Evolutionary conservation across 2,888 invertebrate genomes (phyloP).

Genomic region (Melipona bicolor): DNA sequence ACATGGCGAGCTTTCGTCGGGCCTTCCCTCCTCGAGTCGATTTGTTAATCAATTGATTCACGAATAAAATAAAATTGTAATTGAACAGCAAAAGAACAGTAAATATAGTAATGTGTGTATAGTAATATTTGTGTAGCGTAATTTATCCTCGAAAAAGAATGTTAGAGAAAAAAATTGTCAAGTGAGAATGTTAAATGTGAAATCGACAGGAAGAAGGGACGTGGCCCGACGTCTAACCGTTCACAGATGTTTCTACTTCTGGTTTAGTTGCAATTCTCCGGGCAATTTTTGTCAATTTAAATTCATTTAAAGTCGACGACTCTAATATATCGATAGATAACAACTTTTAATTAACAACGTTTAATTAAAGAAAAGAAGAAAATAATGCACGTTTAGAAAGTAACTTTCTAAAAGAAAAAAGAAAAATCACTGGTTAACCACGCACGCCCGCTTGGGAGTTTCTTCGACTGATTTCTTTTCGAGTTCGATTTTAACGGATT

Average conservation of each 20-base stretch:
- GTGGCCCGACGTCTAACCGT: slow-evolving; percentile 17
- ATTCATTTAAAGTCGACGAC: not conserved
- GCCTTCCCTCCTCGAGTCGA: slow-evolving; percentile 25
- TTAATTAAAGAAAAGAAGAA: not conserved
- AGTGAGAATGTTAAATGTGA: not conserved
- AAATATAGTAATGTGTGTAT: not conserved
- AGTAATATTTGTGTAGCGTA: not conserved
- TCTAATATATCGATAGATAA: not conserved
- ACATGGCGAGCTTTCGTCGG: slow-evolving; percentile 57
- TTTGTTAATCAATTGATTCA: not conserved
- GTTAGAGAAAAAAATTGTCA: not conserved
- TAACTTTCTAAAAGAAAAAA: not conserved
- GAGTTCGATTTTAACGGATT: slow-evolving; percentile 21
- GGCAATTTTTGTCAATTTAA: not conserved
- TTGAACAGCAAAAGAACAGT: too few relatives aligned
- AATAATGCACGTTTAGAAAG: slow-evolving; percentile 18
- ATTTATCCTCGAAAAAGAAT: too few relatives aligned
- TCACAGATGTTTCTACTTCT: slow-evolving; percentile 29
- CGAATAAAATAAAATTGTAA: not conserved
- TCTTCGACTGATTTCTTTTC: not conserved
- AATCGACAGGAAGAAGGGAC: slow-evolving; percentile 7
- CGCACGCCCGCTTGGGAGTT: slow-evolving; percentile 28
- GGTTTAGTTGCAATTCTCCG: slow-evolving; percentile 10
- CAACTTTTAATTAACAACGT: not conserved
- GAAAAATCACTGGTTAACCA: slow-evolving; percentile 32